phyloP scores from a whole-genome alignment of 23 tunicate genomes.

The Trididemnum clinides region DNA sequence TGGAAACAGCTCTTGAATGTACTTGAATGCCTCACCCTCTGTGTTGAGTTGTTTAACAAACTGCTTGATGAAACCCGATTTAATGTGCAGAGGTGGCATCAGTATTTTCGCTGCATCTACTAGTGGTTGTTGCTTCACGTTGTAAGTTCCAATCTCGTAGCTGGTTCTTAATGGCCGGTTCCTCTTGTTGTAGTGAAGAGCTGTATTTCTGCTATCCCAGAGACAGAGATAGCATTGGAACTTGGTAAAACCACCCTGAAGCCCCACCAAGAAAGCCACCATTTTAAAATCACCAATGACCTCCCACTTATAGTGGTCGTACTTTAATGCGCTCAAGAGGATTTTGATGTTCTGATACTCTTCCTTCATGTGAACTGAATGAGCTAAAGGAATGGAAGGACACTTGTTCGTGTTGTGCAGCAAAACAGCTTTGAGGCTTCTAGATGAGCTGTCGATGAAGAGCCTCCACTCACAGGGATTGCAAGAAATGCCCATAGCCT shows the following conservation, averaged over 20 bases:
- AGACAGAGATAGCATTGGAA: slow-evolving; percentile 34
- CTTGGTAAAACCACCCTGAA: slow-evolving; percentile 28
- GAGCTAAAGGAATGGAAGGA: slow-evolving; percentile 46
- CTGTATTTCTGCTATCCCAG: slow-evolving; percentile 39
- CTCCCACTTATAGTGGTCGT: slow-evolving; percentile 36
- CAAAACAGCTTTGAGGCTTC: slow-evolving; percentile 42
- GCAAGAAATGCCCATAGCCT: slow-evolving; percentile 42
- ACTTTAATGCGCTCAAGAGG: slow-evolving; percentile 30
- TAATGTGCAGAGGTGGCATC: slow-evolving; percentile 42
- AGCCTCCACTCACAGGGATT: slow-evolving; percentile 32
- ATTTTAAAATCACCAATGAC: slow-evolving; percentile 47
- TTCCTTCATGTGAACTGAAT: slow-evolving; percentile 35
- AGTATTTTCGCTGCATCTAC: slow-evolving; percentile 35
- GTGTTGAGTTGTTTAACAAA: slow-evolving; percentile 31
- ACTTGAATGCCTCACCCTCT: slow-evolving; percentile 39
- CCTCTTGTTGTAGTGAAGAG: slow-evolving; percentile 29
- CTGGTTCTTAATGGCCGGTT: slow-evolving; percentile 35
- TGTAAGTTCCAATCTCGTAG: slow-evolving; percentile 23
- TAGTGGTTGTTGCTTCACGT: slow-evolving; percentile 30
- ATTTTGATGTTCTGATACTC: slow-evolving; percentile 37
- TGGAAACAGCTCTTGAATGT: slow-evolving; percentile 39
- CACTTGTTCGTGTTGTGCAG: slow-evolving; percentile 54
- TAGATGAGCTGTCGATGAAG: slow-evolving; percentile 46
- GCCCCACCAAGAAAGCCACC: slow-evolving; percentile 38
- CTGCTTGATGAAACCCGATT: slow-evolving; percentile 36